Percentiles rank a stretch among this genome's conserved stretches.
phyloP scores from a whole-genome alignment of 1,140 invertebrate genomes.

The Zaprionus capensis region DNA sequence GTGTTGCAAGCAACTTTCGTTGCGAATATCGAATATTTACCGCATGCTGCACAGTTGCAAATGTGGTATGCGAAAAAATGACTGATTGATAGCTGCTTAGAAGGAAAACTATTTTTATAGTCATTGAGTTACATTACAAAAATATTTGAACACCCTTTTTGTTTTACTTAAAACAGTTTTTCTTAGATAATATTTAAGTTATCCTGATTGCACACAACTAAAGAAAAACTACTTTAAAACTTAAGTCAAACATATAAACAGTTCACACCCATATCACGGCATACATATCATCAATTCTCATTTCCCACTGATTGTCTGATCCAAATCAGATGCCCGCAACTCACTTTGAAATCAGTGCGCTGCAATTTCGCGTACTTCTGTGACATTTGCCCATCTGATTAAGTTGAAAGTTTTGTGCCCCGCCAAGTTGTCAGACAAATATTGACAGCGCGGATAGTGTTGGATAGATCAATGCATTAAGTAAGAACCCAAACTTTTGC shows the following conservation, averaged over 20 bases:
- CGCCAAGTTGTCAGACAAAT: conserved; percentile 73
- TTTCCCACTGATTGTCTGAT: conserved; percentile 19
- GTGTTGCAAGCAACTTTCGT: conserved; percentile 37
- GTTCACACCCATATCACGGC: background rate
- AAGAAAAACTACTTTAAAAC: background rate
- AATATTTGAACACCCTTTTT: background rate
- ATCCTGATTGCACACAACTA: background rate
- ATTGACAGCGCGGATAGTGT: conserved; percentile 51
- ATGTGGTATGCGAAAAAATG: background rate
- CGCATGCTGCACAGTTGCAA: conserved; percentile 1
- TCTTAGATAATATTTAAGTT: too few species aligned
- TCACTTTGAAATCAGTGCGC: conserved; percentile 22
- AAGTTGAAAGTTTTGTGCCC: conserved; percentile 65
- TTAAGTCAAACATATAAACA: background rate
- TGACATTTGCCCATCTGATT: conserved; percentile 71
- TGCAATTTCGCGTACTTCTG: conserved; percentile 29
- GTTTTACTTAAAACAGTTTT: too few species aligned
- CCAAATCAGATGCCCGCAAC: background rate
- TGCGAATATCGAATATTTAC: background rate
- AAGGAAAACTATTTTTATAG: background rate
- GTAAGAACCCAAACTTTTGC: conserved; percentile 55
- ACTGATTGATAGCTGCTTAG: conserved; percentile 13
- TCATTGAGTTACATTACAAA: background rate
- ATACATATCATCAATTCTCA: conserved; percentile 1
- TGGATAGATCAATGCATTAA: conserved; percentile 77